These are phyloP conservation scores for Schizothorax lantsangensis DNA, from an alignment of 2,797 vertebrate genomes.

Conservation along the genomic window DNA sequence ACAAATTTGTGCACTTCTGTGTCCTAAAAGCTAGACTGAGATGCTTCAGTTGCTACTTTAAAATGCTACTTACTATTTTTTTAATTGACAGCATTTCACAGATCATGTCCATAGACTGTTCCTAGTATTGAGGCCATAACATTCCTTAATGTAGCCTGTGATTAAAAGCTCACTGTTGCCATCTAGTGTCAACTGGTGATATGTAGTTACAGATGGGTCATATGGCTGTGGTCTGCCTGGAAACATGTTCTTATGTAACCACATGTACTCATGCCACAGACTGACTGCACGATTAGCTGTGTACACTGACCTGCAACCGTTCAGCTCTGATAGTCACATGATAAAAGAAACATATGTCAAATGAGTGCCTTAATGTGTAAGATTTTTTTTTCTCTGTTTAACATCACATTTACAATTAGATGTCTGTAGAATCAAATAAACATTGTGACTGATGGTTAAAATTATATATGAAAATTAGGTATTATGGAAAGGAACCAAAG, in stretches of 20 bases:
- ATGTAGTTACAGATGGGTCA: slow-evolving; percentile 55
- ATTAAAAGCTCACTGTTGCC: slow-evolving; percentile 65
- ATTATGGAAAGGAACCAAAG: background rate
- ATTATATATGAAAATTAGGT: slow-evolving; percentile 1
- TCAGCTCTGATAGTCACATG: slow-evolving; percentile 4
- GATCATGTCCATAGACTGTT: background rate
- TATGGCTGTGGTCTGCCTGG: slow-evolving; percentile 71
- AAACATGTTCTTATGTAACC: slow-evolving; percentile 60
- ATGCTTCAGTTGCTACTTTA: background rate
- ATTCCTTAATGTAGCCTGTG: slow-evolving; percentile 1
- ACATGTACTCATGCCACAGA: slow-evolving; percentile 35
- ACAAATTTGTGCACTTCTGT: background rate
- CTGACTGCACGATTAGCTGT: slow-evolving; percentile 49
- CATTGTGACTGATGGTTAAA: background rate
- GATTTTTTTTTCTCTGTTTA: background rate
- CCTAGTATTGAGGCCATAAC: background rate
- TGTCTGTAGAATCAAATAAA: slow-evolving; percentile 8
- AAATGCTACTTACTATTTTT: background rate
- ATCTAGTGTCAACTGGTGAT: slow-evolving; percentile 66
- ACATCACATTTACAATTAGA: slow-evolving; percentile 1
- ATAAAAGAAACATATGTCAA: background rate
- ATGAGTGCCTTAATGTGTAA: background rate
- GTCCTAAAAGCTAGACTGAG: background rate
- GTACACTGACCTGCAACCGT: slow-evolving; percentile 19
- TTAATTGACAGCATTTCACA: background rate